Base-by-base conservation (phyloP, 2,113 vertebrate species). In the Rutilus rutilus region DNA sequence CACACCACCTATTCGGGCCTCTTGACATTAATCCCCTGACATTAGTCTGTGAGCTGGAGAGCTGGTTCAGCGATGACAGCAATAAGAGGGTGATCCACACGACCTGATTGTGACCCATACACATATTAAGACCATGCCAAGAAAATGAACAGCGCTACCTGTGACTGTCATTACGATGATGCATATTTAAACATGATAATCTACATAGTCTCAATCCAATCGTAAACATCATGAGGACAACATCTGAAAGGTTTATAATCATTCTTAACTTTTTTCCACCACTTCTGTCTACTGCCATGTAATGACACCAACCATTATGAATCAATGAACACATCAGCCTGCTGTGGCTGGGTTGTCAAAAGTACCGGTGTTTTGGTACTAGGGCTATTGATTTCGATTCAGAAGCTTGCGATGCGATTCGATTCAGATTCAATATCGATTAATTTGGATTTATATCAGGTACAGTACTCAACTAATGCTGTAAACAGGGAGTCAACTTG, bases 21-120 rank as follows among this genome's bases (percentile, higher is more conserved):
- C 39, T 25, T 78, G 47, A 78, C 75, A 54, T 78, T 78, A 78
- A 78, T 78, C 50, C 75, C 27, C 25, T 30, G 25, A 30, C 50
- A 21, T 54, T 30, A 54, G 50, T 3, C 25, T 57, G 47, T 33
- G 75, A 54, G 27, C 52, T 30, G 74, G 45, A 76, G 12, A 52
- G 42, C 25, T 78, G 75, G 36, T 78, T 78, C 50, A 36, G 27
- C 1, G 47, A 78, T 76, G 74, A 76, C 47, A 52, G 25, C 25
- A 10, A 33, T 27, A 54, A 78, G 17, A 78, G 30, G 47, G 5
- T 21, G 27, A 78, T 36, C 47, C 27, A 78, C 7, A 57, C 8
- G 17, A 33, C 27, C 47, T 12, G 50, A 57, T 78, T 78, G 27
- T 52, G 27, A 57, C 30, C 45, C 25, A n/a, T 12, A 57, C 9